These are phyloP conservation scores for Somateria mollissima DNA, from an alignment of 2,797 vertebrate species.

Conservation along the genomic window DNA sequence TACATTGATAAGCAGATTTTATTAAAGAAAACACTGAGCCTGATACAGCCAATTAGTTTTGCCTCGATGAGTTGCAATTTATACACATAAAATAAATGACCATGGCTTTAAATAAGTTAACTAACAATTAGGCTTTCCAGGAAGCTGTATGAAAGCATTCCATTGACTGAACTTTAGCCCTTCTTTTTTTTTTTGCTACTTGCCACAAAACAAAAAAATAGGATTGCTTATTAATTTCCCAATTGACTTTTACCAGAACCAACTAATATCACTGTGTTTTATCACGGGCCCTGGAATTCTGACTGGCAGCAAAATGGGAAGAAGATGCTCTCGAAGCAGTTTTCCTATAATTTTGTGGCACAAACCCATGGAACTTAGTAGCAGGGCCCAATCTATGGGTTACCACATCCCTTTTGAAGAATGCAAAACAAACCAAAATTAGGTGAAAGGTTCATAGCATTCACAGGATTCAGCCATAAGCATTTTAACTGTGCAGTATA, in stretches of 20 bases:
- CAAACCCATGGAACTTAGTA: not conserved
- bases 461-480: not conserved
- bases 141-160: conserved; percentile 53
- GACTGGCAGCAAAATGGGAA: conserved; percentile 33
- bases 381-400: not conserved
- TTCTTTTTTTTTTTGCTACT: conserved; percentile 35
- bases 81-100: conserved; percentile 48
- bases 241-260: conserved; percentile 49
- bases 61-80: conserved; percentile 19
- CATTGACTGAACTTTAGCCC: conserved; percentile 56
- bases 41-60: conserved; percentile 38
- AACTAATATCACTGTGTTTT: not conserved
- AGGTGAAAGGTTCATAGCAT: not conserved
- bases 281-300: conserved; percentile 8
- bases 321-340: conserved; percentile 16
- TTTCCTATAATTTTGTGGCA: not conserved
- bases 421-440: not conserved
- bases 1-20: conserved; percentile 41
- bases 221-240: not conserved
- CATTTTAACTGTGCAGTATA: not conserved
- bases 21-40: conserved; percentile 23
- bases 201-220: conserved; percentile 45
- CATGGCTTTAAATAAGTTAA: conserved; percentile 53
- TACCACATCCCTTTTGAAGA: conserved; percentile 1
- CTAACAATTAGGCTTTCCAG: conserved; percentile 53